Evolutionary conservation across 1,140 invertebrate species (phyloP), one percentile per base, ranked within the genome.

Genomic region (Diorhabda sublineata): DNA sequence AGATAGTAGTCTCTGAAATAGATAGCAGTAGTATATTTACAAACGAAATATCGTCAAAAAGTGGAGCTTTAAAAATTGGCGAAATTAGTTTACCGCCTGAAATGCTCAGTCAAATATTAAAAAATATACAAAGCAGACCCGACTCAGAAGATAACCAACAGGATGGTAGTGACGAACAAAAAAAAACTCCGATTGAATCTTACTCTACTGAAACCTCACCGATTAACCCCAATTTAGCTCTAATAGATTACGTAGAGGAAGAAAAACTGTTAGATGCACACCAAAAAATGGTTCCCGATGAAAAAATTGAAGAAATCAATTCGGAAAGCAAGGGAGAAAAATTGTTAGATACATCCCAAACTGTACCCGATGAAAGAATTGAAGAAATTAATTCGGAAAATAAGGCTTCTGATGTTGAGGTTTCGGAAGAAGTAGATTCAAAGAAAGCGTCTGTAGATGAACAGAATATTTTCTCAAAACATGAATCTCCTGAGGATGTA

Each of bases 1-100:
- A 90, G 78, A 91, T 93, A 62, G 82, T 88, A 11, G 91, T 92
- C 1, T 92, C 91, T 2, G 91, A 93, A 77, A 87, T 94, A 52
- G 91, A 93, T 76, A 87, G 90, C 2, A 83, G 86, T 56, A 86
- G 88, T 3, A 83, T 94, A 70, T 85, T 87, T 57, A 85, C 90
- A 0, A 83, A 86, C n/a, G 89, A 91, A 80, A 83, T 89, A 74
- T 87, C 81, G 74, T 88, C 83, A 58, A 87, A 86, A 76, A 85
- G 85, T 5, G 88, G 88, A 0, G 85, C 88, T 73, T 81, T 89
- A 69, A 84, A 70, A 60, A 83, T 90, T 4, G 86, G 85, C 73
- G 87, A 86, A 61, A 85, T 90, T 56, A 87, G 90, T 77, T 82
- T 90, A 70, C 87, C 89, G 3, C 85, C 86, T 4, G 83, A 85